Conservation (phyloP, 2,888 invertebrate genomes). For the Nebria brevicollis region DNA sequence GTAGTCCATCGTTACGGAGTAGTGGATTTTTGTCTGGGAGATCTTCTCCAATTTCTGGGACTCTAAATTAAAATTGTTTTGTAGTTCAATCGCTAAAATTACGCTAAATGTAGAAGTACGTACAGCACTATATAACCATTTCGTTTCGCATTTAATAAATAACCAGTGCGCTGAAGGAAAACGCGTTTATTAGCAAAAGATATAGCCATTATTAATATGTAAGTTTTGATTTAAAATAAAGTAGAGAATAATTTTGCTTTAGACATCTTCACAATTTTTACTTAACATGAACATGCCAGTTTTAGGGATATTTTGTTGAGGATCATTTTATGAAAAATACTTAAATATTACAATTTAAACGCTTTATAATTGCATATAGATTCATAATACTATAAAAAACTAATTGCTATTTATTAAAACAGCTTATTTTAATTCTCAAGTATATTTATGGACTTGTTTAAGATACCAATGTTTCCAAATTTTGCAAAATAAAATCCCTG, state of each 20-base stretch:
- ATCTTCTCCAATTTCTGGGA: slow-evolving; percentile 88
- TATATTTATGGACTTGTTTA: not conserved
- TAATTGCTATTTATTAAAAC: not conserved
- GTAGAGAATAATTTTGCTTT: slow-evolving; percentile 21
- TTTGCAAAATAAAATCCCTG: too few species aligned
- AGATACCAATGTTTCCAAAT: too few species aligned
- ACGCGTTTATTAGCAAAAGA: slow-evolving; percentile 59
- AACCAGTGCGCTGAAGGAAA: slow-evolving; percentile 55
- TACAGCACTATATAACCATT: slow-evolving; percentile 78
- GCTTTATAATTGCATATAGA: not conserved
- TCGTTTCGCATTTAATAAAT: slow-evolving; percentile 60
- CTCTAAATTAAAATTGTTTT: slow-evolving; percentile 63
- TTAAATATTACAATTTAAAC: not conserved
- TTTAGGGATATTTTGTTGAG: slow-evolving; percentile 28
- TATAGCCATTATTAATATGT: slow-evolving; percentile 57
- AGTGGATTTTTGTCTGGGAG: slow-evolving; percentile 79
- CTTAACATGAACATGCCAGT: slow-evolving; percentile 25
- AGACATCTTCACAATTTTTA: slow-evolving; percentile 30
- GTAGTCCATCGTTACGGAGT: slow-evolving; percentile 77
- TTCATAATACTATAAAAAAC: not conserved
- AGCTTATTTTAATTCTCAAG: not conserved
- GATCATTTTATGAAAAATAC: not conserved
- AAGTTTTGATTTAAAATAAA: slow-evolving; percentile 25
- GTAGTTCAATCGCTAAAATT: too few species aligned
- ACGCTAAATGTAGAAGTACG: slow-evolving; percentile 56